phyloP scores from a whole-genome alignment of 2,113 vertebrate species.

The Rhinoderma darwinii region DNA sequence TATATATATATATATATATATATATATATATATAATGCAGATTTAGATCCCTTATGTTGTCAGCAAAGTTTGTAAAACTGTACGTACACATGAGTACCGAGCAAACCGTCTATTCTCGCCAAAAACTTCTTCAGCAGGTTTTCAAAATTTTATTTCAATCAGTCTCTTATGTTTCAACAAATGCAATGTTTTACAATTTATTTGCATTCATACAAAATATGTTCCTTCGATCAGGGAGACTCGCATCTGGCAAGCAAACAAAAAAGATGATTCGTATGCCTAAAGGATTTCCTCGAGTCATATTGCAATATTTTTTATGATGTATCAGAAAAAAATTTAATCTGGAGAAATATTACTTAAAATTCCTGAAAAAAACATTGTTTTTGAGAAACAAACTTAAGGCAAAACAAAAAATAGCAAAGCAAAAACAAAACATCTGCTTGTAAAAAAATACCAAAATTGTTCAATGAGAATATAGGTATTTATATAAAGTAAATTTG shows the following conservation, averaged over 20 bases:
- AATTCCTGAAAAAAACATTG: background rate
- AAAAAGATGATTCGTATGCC: slow-evolving; percentile 22
- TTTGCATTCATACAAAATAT: slow-evolving; percentile 49
- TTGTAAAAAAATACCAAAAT: background rate
- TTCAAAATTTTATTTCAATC: background rate
- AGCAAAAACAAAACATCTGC: background rate
- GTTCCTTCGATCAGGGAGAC: slow-evolving; percentile 6
- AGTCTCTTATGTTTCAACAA: background rate
- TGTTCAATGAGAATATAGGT: background rate
- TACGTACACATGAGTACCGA: background rate
- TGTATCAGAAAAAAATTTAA: slow-evolving; percentile 4
- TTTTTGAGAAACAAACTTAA: background rate
- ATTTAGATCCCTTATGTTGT: background rate
- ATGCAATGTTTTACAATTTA: slow-evolving; percentile 29
- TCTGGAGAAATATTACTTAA: background rate
- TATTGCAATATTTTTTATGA: slow-evolving; percentile 28
- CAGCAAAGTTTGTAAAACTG: background rate
- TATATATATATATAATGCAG: no score
- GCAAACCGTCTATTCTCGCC: background rate
- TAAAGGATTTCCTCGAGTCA: slow-evolving; percentile 35
- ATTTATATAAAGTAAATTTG: background rate
- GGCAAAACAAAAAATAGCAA: background rate
- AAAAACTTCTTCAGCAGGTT: background rate
- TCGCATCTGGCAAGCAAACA: slow-evolving; percentile 40
- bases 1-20: no score